Percentiles rank a stretch among this genome's conserved stretches.
phyloP scores from a whole-genome alignment of 2,888 invertebrate species.

The Brenthis hecate region DNA sequence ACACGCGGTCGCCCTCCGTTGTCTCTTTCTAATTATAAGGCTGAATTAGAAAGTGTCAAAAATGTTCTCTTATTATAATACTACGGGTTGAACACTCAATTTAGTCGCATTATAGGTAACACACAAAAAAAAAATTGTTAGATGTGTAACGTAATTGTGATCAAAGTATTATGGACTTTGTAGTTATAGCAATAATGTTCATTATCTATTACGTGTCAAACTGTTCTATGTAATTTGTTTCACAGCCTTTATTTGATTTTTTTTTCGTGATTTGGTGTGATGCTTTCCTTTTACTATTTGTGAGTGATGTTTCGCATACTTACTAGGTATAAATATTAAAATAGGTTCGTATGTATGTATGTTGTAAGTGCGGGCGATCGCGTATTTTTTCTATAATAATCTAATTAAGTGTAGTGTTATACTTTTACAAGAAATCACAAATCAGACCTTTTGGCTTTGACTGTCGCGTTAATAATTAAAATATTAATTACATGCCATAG shows the following conservation, averaged over 20 bases:
- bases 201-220: slow-evolving; percentile 55
- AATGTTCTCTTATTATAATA: slow-evolving; percentile 44
- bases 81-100: slow-evolving; percentile 48
- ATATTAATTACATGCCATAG: slow-evolving; percentile 6
- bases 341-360: slow-evolving; percentile 49
- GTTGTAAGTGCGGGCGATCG: slow-evolving; percentile 64
- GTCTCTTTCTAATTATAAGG: slow-evolving; percentile 80
- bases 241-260: slow-evolving; percentile 45
- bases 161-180: slow-evolving; percentile 74
- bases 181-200: slow-evolving; percentile 73
- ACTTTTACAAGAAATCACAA: slow-evolving; percentile 79
- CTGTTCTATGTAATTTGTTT: slow-evolving; percentile 42
- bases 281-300: slow-evolving; percentile 53
- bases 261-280: slow-evolving; percentile 60
- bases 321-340: slow-evolving; percentile 54
- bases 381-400: slow-evolving; percentile 63
- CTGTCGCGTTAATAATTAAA: slow-evolving; percentile 50
- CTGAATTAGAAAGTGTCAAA: slow-evolving; percentile 79
- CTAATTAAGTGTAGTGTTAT: slow-evolving; percentile 76
- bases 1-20: slow-evolving; percentile 66
- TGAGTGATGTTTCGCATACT: slow-evolving; percentile 56
- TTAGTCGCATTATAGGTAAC: slow-evolving; percentile 44
- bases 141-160: slow-evolving; percentile 66
- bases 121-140: slow-evolving; percentile 45
- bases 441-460: slow-evolving; percentile 58